Percentiles rank a stretch among this genome's conserved stretches.
Evolutionary conservation across 1,140 invertebrate species (phyloP).

Genomic region (Phthorimaea operculella): DNA sequence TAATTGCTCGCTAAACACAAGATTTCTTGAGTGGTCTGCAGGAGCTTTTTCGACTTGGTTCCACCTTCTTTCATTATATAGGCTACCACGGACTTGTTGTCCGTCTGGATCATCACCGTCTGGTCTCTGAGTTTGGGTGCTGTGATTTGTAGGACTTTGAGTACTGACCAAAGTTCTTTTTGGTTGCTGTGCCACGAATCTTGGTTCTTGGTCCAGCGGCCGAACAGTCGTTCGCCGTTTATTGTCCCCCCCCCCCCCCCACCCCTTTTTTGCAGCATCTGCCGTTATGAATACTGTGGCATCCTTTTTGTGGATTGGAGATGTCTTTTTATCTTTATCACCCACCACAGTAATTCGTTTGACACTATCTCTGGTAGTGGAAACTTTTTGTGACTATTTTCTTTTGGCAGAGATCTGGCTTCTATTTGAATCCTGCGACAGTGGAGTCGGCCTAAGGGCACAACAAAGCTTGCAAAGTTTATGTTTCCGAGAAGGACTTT

Average conservation of each 20-base stretch:
- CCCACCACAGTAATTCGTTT: not conserved
- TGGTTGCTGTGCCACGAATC: not conserved
- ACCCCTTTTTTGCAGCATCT: conserved; percentile 23
- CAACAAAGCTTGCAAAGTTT: not conserved
- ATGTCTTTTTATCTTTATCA: conserved; percentile 8
- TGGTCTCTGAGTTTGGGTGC: not conserved
- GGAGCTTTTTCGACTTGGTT: not conserved
- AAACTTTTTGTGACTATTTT: not conserved
- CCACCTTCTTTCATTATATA: not conserved
- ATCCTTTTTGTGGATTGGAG: conserved; percentile 11
- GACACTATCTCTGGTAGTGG: too few relatives aligned
- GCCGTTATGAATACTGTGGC: conserved; percentile 24
- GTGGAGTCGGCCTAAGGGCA: conserved; percentile 10
- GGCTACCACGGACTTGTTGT: not conserved
- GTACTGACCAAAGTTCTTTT: not conserved
- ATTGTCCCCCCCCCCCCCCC: conserved; percentile 5
- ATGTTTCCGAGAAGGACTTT: not conserved
- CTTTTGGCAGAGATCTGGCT: conserved; percentile 13
- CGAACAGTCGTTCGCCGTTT: not conserved
- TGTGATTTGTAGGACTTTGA: not conserved
- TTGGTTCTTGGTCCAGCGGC: not conserved
- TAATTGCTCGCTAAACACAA: not conserved
- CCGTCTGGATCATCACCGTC: not conserved
- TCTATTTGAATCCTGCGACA: conserved; percentile 12
- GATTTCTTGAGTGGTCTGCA: not conserved